Conservation (phyloP, 2,113 vertebrate species). For the Conger conger region DNA sequence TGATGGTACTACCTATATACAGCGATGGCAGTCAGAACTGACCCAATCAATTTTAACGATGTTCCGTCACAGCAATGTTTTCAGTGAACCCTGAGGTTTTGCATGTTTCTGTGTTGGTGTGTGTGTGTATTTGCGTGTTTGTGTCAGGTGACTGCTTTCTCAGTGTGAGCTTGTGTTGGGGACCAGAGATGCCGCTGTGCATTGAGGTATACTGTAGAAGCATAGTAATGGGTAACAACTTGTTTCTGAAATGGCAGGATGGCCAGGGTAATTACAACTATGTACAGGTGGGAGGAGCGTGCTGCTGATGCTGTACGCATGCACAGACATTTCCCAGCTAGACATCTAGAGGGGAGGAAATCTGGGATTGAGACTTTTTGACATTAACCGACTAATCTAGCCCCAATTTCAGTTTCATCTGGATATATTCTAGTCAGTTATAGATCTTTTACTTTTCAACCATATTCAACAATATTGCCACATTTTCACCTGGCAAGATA, state of each 20-base stretch:
- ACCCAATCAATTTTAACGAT: conserved; percentile 2
- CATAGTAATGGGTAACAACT: not conserved
- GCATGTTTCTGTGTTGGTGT: not conserved
- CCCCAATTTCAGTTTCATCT: no score
- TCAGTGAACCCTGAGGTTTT: not conserved
- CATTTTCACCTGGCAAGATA: no score
- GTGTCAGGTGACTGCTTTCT: not conserved
- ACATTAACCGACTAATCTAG: no score
- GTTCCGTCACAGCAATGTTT: not conserved
- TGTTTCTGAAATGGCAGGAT: conserved; percentile 9
- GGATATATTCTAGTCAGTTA: no score
- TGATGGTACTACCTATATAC: not conserved
- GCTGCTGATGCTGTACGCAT: not conserved
- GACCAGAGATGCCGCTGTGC: not conserved
- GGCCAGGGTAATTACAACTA: conserved; percentile 10
- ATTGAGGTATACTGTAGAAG: not conserved
- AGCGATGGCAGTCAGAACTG: not conserved
- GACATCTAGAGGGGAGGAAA: no score
- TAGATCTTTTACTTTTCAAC: no score
- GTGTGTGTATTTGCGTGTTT: not conserved
- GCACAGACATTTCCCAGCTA: not conserved
- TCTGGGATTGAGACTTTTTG: no score
- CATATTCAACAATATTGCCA: no score
- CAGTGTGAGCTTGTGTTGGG: not conserved
- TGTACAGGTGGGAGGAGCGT: not conserved